phyloP scores from a whole-genome alignment of 2,113 vertebrate species.

The Corydoras sp. region DNA sequence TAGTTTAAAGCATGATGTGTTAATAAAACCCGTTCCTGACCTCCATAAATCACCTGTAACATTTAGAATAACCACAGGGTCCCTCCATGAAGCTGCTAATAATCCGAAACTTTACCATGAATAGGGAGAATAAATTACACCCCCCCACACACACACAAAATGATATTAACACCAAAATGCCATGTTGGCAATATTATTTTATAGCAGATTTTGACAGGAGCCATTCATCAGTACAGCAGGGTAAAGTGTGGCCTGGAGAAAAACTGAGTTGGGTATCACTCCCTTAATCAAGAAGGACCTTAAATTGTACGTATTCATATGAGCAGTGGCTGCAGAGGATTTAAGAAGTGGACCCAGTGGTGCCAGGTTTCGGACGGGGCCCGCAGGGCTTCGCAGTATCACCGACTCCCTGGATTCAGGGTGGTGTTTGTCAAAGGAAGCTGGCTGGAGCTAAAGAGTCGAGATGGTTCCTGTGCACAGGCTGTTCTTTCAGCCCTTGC shows the following conservation, averaged over 20 bases:
- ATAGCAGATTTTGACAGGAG: slow-evolving; percentile 11
- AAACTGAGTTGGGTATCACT: neutral
- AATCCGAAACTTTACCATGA: neutral
- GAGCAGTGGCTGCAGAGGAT: neutral
- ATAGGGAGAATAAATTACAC: neutral
- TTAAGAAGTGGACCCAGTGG: neutral
- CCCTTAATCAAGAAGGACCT: too few species aligned
- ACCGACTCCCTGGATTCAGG: slow-evolving; percentile 30
- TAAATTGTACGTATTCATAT: neutral
- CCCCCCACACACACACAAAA: neutral
- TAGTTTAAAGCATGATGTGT: too few species aligned
- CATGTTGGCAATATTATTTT: slow-evolving; percentile 13
- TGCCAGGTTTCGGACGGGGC: too few species aligned
- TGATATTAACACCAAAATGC: neutral
- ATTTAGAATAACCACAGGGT: too few species aligned
- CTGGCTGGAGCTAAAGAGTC: slow-evolving; percentile 50
- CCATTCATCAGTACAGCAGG: slow-evolving; percentile 5
- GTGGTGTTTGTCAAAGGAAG: slow-evolving; percentile 68
- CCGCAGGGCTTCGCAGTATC: too few species aligned
- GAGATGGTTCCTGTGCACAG: slow-evolving; percentile 56
- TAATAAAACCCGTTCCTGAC: too few species aligned
- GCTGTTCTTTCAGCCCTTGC: slow-evolving; percentile 57
- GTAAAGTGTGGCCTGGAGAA: neutral
- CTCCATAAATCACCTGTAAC: too few species aligned
- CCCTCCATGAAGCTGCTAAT: too few species aligned